Evolutionary conservation across 2,888 invertebrate genomes (phyloP), one percentile per base, ranked within the genome.

Genomic region (Tachina lurida): DNA sequence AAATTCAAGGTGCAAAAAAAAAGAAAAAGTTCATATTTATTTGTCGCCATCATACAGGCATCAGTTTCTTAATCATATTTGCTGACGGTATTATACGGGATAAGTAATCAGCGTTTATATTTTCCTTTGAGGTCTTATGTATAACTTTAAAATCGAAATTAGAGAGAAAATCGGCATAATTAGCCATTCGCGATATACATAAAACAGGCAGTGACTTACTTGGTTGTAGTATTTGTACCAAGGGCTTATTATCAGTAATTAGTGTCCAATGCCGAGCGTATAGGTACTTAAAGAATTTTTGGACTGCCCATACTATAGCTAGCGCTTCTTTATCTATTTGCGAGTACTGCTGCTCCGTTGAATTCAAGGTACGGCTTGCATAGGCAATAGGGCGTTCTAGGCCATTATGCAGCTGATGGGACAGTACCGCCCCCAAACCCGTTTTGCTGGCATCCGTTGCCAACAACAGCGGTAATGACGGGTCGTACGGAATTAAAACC

Each of bases 161-260:
- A 67, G 76, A 82, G 52, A 31, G 31, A 31, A 31, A 31, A 31
- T 31, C 31, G 31, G 31, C 56, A 49, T 86, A 83, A 62, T 87
- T 82, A 47, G 80, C 80, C 83, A 68, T 87, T 43, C 80, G 45
- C 31, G 77, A 77, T 49, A 87, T 45, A 41, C 77, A 74, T 31
- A 81, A 17, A 41, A 67, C 68, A 10, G 84, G 83, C 3, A 85
- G 39, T 10, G 79, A 74, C 75, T 84, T 87, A n/a, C 54, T 52
- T 10, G 86, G 86, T 45, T 86, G 79, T 13, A 86, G 19, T 15
- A 86, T 86, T 68, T 84, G 78, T 10, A 73, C 43, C 17, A 78
- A 45, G 13, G 85, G 82, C 39, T 87, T 86, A 65, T 87, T 78
- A 49, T 87, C 83, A 1, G 84, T 85, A 12, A 87, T 63, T 10